Evolutionary conservation across 2,113 vertebrate genomes (phyloP).

Genomic region (Otus sunia): DNA sequence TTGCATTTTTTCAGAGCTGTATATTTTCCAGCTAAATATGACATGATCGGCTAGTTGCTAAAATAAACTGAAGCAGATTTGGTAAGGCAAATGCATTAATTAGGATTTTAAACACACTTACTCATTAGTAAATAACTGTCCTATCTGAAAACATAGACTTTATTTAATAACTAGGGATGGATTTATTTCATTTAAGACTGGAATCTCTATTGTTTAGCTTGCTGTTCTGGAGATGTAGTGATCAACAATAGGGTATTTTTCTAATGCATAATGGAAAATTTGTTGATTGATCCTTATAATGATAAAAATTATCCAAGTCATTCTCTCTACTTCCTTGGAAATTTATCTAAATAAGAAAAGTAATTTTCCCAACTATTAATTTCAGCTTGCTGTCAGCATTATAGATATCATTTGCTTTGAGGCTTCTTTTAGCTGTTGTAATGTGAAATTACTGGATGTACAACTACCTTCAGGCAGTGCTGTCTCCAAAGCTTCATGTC

Average conservation of each 20-base stretch:
- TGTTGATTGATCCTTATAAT: background rate
- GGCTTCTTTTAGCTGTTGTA: background rate
- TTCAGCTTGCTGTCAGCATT: background rate
- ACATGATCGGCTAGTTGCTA: background rate
- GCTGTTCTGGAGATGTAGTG: background rate
- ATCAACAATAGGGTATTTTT: background rate
- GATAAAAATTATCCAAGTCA: background rate
- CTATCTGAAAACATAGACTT: background rate
- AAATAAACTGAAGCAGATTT: background rate
- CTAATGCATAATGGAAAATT: background rate
- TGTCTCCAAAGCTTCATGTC: background rate
- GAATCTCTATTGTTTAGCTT: background rate
- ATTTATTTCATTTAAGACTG: background rate
- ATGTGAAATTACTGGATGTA: background rate
- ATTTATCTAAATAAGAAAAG: background rate
- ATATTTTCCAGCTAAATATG: background rate
- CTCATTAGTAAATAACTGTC: background rate
- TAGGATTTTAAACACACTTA: background rate
- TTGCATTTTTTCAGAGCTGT: background rate
- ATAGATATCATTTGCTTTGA: background rate
- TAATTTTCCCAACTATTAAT: background rate
- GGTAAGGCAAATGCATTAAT: background rate
- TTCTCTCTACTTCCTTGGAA: background rate
- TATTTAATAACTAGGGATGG: background rate
- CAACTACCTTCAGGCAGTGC: background rate